Base-by-base conservation (phyloP, 2,113 vertebrate species). In the Piliocolobus tephrosceles region DNA sequence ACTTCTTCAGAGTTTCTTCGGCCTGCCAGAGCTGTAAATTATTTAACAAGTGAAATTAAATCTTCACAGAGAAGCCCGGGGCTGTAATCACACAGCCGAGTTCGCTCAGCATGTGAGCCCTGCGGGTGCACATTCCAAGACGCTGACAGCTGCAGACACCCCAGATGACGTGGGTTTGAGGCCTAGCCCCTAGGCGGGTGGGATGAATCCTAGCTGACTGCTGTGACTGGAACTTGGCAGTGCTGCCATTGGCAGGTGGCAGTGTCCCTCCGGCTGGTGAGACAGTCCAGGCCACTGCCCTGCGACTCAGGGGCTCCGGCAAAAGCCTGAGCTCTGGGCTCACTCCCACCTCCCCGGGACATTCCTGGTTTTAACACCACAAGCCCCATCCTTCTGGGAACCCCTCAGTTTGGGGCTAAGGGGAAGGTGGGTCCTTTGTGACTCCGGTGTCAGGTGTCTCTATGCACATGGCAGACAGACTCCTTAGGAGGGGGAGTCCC, bases 31-130 rank as follows among this genome's bases (percentile, higher is more conserved):
- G 47, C 43, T 7, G 17, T 88, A 2, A 52, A 85, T 93, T 70
- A 90, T 92, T 87, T 30, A 83, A 58, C 32, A 11, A 2, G 25
- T 40, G 96, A 70, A 82, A 57, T 27, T 30, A 43, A 83, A 57
- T 66, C 78, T n/a, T 64, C 55, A 38, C 43, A 1, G 13, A 5
- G 78, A 82, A 82, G 83, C 87, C 66, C 0, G 14, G 57, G 58
- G 50, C 50, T 45, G 35, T 14, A 1, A 3, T 40, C 95, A 17
- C 64, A 2, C 11, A 7, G 40, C 0, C 7, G 52, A 10, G 61
- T 40, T 14, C 2, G 18, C 14, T 45, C 10, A 2, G 89, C 20
- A 8, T 72, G 20, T 8, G 79, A 40, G 47, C 57, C 76, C 18
- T 0, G 32, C 52, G 50, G 35, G 23, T 1, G 40, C 66, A 38